Evolutionary conservation across 1,140 invertebrate genomes (phyloP).

Genomic region (Whitmania pigra): DNA sequence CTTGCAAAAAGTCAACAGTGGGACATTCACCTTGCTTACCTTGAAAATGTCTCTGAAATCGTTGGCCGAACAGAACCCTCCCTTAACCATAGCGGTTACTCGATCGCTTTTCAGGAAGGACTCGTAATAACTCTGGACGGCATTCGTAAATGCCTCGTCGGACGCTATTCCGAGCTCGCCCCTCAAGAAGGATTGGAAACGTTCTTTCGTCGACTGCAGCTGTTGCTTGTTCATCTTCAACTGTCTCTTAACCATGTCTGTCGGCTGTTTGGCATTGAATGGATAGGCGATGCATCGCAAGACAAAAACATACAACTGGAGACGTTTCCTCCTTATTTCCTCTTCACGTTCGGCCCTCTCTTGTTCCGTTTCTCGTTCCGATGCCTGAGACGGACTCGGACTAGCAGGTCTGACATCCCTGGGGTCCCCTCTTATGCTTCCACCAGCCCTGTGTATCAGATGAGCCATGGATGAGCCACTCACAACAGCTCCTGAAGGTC

Average conservation of each 20-base stretch:
- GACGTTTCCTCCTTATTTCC: slow-evolving; percentile 75
- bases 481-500: not conserved
- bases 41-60: slow-evolving; percentile 97
- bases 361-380: slow-evolving; percentile 48
- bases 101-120: slow-evolving; percentile 78
- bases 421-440: slow-evolving; percentile 37
- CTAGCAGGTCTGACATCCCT: slow-evolving; percentile 50
- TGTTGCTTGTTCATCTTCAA: slow-evolving; percentile 87
- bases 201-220: slow-evolving; percentile 79
- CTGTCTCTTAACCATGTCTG: slow-evolving; percentile 65
- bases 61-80: slow-evolving; percentile 89
- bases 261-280: slow-evolving; percentile 97
- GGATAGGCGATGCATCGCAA: slow-evolving; percentile 95
- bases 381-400: slow-evolving; percentile 65
- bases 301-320: slow-evolving; percentile 96
- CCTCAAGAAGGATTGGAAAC: slow-evolving; percentile 67
- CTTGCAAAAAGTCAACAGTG: too few species aligned
- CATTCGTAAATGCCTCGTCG: slow-evolving; percentile 92
- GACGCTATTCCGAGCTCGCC: slow-evolving; percentile 81
- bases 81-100: slow-evolving; percentile 81
- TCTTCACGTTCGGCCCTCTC: slow-evolving; percentile 70
- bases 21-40: slow-evolving; percentile 19
- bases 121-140: slow-evolving; percentile 83
- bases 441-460: slow-evolving; percentile 31
- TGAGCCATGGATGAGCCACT: slow-evolving; percentile 25